Percentiles rank a stretch among this genome's conserved stretches.
These are phyloP conservation scores for Actias luna DNA, from an alignment of 2,888 invertebrate species.

Conservation along the genomic window DNA sequence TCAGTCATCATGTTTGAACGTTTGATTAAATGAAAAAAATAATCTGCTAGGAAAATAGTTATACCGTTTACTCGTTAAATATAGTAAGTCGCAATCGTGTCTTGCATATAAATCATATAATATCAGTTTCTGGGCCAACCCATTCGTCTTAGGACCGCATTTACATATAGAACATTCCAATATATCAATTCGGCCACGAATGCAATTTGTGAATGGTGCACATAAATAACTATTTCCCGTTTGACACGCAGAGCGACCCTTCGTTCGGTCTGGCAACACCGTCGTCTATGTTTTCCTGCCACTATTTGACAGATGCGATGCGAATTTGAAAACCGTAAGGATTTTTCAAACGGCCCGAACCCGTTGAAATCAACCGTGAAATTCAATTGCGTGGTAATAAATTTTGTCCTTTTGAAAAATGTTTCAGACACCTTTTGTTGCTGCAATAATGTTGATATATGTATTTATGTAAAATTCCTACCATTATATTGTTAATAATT, in stretches of 20 bases:
- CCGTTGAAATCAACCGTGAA: conserved; percentile 77
- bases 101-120: conserved; percentile 57
- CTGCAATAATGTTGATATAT: conserved; percentile 27
- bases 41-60: neutral
- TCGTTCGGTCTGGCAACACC: conserved; percentile 55
- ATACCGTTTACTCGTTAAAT: neutral
- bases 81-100: conserved; percentile 18
- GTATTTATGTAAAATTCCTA: conserved; percentile 23
- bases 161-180: conserved; percentile 80
- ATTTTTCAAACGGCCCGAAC: conserved; percentile 61
- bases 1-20: no score
- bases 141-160: conserved; percentile 71
- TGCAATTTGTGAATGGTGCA: conserved; percentile 78
- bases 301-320: conserved; percentile 76
- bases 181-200: conserved; percentile 80
- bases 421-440: conserved; percentile 45
- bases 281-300: conserved; percentile 66
- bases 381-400: conserved; percentile 77
- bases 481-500: neutral
- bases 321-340: conserved; percentile 67
- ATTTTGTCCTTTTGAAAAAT: conserved; percentile 69
- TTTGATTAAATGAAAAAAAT: no score
- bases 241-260: conserved; percentile 76
- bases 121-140: conserved; percentile 70
- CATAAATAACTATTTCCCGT: conserved; percentile 80